These are phyloP conservation scores for Nomada fabriciana DNA, from an alignment of 2,888 invertebrate genomes.

Conservation along the genomic window DNA sequence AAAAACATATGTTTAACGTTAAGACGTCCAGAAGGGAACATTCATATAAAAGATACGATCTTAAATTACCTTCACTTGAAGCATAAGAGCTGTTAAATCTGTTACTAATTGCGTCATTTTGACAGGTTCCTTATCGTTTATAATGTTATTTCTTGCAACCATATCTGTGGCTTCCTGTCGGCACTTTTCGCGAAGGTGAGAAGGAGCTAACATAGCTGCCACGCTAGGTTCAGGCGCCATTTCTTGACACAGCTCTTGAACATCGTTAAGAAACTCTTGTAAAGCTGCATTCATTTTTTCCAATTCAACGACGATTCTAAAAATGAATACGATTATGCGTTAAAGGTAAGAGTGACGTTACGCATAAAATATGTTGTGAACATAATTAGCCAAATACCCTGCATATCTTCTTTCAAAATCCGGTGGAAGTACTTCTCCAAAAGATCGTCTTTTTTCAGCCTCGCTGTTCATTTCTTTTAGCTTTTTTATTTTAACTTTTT, in stretches of 20 bases:
- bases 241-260: slow-evolving; percentile 93
- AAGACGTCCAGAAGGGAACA: slow-evolving; percentile 10
- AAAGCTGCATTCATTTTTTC: slow-evolving; percentile 96
- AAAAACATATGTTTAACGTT: neutral
- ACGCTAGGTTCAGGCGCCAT: slow-evolving; percentile 94
- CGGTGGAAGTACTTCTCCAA: slow-evolving; percentile 91
- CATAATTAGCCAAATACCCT: slow-evolving; percentile 84
- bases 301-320: slow-evolving; percentile 90
- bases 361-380: slow-evolving; percentile 15
- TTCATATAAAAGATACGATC: slow-evolving; percentile 15
- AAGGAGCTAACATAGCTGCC: slow-evolving; percentile 95
- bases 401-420: slow-evolving; percentile 97
- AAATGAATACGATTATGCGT: slow-evolving; percentile 33
- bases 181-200: slow-evolving; percentile 94
- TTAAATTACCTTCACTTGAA: slow-evolving; percentile 90
- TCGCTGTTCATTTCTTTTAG: slow-evolving; percentile 95
- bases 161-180: slow-evolving; percentile 93
- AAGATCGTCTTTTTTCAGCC: slow-evolving; percentile 94
- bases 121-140: slow-evolving; percentile 87
- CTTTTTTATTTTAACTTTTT: slow-evolving; percentile 91
- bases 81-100: slow-evolving; percentile 94
- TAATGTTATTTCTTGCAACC: slow-evolving; percentile 90
- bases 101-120: slow-evolving; percentile 92
- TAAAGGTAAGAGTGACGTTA: neutral
- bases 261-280: slow-evolving; percentile 93